Evolutionary conservation across 2,113 vertebrate species (phyloP), one percentile per base, ranked within the genome.

Genomic region (Anas platyrhynchos): DNA sequence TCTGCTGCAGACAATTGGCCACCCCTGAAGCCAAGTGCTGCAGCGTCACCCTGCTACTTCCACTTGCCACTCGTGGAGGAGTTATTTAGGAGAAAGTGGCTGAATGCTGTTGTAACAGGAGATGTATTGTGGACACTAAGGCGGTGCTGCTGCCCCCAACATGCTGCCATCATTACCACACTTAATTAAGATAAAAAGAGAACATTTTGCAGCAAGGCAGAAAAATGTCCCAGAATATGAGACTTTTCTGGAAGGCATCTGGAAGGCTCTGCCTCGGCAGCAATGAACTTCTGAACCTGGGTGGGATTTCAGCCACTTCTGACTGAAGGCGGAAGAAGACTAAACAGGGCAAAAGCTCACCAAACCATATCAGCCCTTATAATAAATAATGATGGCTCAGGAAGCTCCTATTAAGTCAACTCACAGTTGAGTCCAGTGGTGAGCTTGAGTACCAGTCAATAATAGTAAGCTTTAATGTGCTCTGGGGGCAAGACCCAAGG

Each of bases 11-110:
- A 29, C 0, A 0, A 10, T 3, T 3, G 7, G 16, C 15, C 3
- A 3, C 2, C 5, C 29, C 46, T 1, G 2, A 21, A 38, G 52
- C 21, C 34, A 5, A 8, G 0, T 2, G 1, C 18, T 10, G 18
- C 36, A 63, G 17, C 43, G 32, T 26, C 2, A 0, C 13, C 31
- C 44, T 1, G 0, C 52, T 55, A 6, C 66, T 48, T 59, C 9
- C n/a, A 16, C n/a, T 10, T 6, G 26, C 32, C 1, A 0, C 0
- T 0, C 34, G 11, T 32, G 4, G 3, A 8, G 4, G 5, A 16
- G 6, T 20, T 63, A 62, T 48, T 18, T 50, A 11, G 7, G 23
- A 46, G 5, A 36, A 56, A 17, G 11, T 20, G 50, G 5, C 23
- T 54, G 58, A 17, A 16, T 25, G 29, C 18, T 85, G 26, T 2